Evolutionary conservation across 2,888 invertebrate genomes (phyloP).

Genomic region (Stenoptilia bipunctidactyla): DNA sequence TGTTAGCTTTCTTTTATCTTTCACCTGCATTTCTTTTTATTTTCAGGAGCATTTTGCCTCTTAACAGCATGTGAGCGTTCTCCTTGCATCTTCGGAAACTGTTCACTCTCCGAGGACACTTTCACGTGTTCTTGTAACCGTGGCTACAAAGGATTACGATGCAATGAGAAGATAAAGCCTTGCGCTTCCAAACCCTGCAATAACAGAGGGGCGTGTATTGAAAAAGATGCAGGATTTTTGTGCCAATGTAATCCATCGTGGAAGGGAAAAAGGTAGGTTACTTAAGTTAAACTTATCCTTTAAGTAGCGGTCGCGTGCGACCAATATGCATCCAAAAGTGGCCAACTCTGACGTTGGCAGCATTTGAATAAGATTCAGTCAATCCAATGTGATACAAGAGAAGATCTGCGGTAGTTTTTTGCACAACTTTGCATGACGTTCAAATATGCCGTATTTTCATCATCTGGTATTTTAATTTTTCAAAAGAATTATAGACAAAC

Average conservation of each 20-base stretch:
- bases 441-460: too few relatives aligned
- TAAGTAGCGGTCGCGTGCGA: too few relatives aligned
- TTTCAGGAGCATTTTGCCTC: constrained; percentile 81
- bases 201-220: constrained; percentile 79
- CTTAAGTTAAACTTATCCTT: too few relatives aligned
- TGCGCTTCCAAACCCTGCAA: constrained; percentile 83
- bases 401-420: too few relatives aligned
- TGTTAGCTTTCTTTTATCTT: too few relatives aligned
- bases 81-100: constrained; percentile 77
- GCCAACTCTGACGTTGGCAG: too few relatives aligned
- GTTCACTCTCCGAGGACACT: constrained; percentile 62
- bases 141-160: constrained; percentile 77
- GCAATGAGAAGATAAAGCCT: constrained; percentile 76
- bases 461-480: too few relatives aligned
- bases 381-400: too few relatives aligned
- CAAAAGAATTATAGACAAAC: too few relatives aligned
- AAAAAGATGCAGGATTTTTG: constrained; percentile 74
- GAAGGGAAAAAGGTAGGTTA: constrained; percentile 71
- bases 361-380: too few relatives aligned
- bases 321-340: too few relatives aligned
- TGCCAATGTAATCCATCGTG: constrained; percentile 84
- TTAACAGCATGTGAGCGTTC: constrained; percentile 81
- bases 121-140: constrained; percentile 76
- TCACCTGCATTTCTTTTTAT: background rate
- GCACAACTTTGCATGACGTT: too few relatives aligned